Conservation (phyloP, 2,113 vertebrate genomes). For the Propithecus coquereli region DNA sequence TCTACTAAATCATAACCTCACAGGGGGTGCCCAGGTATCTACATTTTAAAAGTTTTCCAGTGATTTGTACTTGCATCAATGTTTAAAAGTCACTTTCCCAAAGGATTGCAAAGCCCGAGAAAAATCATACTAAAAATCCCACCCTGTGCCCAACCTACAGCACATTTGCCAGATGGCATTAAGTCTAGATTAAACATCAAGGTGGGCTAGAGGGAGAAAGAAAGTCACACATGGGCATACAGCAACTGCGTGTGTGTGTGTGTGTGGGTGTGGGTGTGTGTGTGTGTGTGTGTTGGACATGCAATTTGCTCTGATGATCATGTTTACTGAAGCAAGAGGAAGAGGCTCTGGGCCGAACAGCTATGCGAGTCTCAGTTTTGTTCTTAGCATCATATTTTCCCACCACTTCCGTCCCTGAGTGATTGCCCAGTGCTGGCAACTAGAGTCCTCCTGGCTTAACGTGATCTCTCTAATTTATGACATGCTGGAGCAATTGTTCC, state of each 20-base stretch:
- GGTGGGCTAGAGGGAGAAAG: not conserved
- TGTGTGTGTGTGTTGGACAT: rapidly evolving
- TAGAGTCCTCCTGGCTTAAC: not conserved
- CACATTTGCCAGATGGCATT: not conserved
- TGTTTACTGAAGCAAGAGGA: not conserved
- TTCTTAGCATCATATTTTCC: not conserved
- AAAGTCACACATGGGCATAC: not conserved
- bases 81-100: not conserved
- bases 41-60: not conserved
- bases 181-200: not conserved
- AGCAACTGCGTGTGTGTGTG: rapidly evolving
- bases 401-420: not conserved
- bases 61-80: not conserved
- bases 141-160: not conserved
- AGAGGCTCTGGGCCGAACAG: not conserved
- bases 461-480: not conserved
- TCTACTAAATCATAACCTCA: not conserved
- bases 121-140: not conserved
- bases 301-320: not conserved
- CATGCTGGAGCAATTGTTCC: not conserved
- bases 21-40: not conserved
- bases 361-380: not conserved
- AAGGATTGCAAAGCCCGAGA: not conserved
- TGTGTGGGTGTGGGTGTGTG: rapidly evolving
- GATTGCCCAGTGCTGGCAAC: not conserved